Evolutionary conservation across 2,113 vertebrate genomes (phyloP).

Genomic region (Scartelaos histophorus): DNA sequence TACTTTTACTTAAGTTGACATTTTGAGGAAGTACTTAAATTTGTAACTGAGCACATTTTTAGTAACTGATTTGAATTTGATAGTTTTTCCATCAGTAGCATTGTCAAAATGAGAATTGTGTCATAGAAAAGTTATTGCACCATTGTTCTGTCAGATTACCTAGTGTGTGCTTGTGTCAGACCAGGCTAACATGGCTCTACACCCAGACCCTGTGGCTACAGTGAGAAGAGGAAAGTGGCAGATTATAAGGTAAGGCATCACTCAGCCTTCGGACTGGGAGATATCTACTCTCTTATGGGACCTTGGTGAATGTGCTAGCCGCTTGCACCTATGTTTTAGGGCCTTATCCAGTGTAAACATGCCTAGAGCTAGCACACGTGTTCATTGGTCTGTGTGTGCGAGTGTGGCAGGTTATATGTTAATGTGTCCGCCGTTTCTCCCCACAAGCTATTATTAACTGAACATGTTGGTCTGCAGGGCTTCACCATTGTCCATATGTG

Average conservation of each 20-base stretch:
- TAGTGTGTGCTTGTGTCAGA: constrained; percentile 24
- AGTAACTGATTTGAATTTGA: too few relatives aligned
- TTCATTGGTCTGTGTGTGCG: constrained; percentile 1
- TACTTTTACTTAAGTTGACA: too few relatives aligned
- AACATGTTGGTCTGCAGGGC: constrained; percentile 18
- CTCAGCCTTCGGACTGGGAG: constrained; percentile 43
- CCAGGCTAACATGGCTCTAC: constrained; percentile 24
- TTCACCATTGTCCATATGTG: constrained; percentile 15
- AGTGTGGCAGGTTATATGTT: constrained; percentile 19
- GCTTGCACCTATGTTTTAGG: constrained; percentile 28
- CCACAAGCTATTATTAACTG: constrained; percentile 27
- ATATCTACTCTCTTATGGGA: constrained; percentile 15
- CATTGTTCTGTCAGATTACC: constrained; percentile 20
- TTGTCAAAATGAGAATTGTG: constrained; percentile 4
- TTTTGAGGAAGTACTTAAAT: too few relatives aligned
- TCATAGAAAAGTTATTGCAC: constrained; percentile 8
- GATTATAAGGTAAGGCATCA: constrained; percentile 44
- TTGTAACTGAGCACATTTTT: too few relatives aligned
- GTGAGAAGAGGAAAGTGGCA: constrained; percentile 50
- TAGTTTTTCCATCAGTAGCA: too few relatives aligned
- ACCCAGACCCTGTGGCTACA: constrained; percentile 35
- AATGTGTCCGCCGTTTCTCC: constrained; percentile 16
- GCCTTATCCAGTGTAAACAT: constrained; percentile 25
- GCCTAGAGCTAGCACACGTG: constrained; percentile 11
- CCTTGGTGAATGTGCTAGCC: constrained; percentile 20